A percentile compares a stretch with the other conserved stretches of the same genome.
Conservation (phyloP, 1,140 invertebrate species). For the Myzus persicae region DNA sequence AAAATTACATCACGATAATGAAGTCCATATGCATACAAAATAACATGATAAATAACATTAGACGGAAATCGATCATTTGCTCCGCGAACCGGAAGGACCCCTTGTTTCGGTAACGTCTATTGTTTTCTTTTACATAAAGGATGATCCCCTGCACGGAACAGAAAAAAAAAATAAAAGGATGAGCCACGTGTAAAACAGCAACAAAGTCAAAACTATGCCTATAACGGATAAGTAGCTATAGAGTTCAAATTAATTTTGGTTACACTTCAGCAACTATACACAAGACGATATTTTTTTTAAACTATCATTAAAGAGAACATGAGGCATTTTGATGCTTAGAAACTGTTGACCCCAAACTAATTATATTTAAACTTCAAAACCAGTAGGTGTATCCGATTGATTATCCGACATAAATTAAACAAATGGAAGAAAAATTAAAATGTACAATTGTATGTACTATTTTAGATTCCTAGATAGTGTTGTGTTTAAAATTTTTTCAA, state of each 20-base stretch:
- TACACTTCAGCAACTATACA: not conserved
- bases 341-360: not conserved
- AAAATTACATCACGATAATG: constrained; percentile 52
- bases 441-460: not conserved
- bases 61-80: constrained; percentile 54
- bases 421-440: not conserved
- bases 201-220: constrained; percentile 16
- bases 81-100: constrained; percentile 54
- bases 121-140: constrained; percentile 48
- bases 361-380: not conserved
- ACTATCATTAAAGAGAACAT: not conserved
- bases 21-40: constrained; percentile 36
- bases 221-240: constrained; percentile 32
- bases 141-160: constrained; percentile 28
- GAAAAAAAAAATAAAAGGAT: constrained; percentile 33
- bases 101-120: constrained; percentile 53
- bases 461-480: not conserved
- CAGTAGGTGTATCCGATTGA: not conserved
- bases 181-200: constrained; percentile 31
- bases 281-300: not conserved
- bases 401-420: not conserved
- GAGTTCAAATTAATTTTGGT: constrained; percentile 50
- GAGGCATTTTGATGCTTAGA: not conserved
- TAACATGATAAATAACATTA: constrained; percentile 50
- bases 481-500: no score